Percentiles rank a stretch among this genome's conserved stretches.
Evolutionary conservation across 1,140 invertebrate genomes (phyloP).

Genomic region (Oreohelix idahoensis): DNA sequence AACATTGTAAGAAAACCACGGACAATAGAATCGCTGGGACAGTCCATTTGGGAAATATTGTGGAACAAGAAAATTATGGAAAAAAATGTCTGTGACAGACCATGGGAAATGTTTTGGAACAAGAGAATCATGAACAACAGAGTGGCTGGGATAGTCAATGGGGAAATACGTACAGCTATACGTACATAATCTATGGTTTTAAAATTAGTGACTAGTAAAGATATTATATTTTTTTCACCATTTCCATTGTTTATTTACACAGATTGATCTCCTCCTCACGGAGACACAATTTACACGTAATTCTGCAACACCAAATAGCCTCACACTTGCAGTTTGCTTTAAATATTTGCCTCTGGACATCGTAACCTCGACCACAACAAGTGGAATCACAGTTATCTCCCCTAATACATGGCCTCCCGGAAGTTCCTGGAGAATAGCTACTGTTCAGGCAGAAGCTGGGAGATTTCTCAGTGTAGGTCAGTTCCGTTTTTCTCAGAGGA

Average conservation of each 20-base stretch:
- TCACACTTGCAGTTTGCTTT: constrained; percentile 63
- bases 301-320: constrained; percentile 69
- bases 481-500: constrained; percentile 75
- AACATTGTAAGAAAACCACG: no score
- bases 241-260: constrained; percentile 61
- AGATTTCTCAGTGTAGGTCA: constrained; percentile 89
- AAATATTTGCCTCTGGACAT: constrained; percentile 57
- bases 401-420: constrained; percentile 71
- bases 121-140: no score
- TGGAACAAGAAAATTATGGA: no score
- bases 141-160: no score
- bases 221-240: no score
- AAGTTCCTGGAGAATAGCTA: constrained; percentile 65
- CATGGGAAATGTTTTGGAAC: no score
- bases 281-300: constrained; percentile 66
- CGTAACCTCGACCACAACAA: constrained; percentile 74
- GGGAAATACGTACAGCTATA: no score
- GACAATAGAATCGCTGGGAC: no score
- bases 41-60: no score
- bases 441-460: constrained; percentile 88
- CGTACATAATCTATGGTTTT: no score
- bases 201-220: no score
- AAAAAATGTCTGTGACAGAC: no score
- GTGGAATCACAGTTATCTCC: constrained; percentile 74
- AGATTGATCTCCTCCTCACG: constrained; percentile 64